These are phyloP conservation scores for Cirrhinus mrigala DNA, from an alignment of 2,797 vertebrate species.

Conservation along the genomic window DNA sequence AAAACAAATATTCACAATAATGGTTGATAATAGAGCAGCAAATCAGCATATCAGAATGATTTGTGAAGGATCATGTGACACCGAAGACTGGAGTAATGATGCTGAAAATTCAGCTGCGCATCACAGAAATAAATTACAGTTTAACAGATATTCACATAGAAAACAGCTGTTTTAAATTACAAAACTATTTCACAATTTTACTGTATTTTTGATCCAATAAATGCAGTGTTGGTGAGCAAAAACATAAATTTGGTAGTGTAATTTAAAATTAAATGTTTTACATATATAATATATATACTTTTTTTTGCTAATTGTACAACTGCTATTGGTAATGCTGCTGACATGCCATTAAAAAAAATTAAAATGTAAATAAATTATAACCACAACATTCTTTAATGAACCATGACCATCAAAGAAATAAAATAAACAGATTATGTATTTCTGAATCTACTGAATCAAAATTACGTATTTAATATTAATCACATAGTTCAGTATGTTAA, in stretches of 20 bases:
- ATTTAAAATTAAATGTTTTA: no score
- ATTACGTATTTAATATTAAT: neutral
- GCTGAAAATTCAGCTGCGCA: neutral
- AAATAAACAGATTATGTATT: neutral
- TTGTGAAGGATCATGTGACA: neutral
- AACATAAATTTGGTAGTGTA: no score
- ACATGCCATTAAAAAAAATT: neutral
- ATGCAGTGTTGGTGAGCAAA: no score
- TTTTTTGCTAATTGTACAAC: neutral
- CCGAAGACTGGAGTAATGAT: neutral
- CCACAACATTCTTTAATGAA: neutral
- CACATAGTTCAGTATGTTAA: neutral
- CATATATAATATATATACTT: no score
- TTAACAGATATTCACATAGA: no score
- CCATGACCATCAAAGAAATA: neutral
- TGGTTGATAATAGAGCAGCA: neutral
- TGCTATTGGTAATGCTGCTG: no score
- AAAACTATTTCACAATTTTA: no score
- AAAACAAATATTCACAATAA: neutral
- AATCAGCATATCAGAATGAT: neutral
- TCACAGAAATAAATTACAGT: no score
- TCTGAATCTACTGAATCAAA: no score
- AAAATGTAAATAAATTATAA: neutral
- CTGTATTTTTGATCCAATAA: no score
- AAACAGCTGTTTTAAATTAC: fast-evolving